These are phyloP conservation scores for Drosophila neocordata DNA, from an alignment of 1,140 invertebrate species.

Conservation along the genomic window DNA sequence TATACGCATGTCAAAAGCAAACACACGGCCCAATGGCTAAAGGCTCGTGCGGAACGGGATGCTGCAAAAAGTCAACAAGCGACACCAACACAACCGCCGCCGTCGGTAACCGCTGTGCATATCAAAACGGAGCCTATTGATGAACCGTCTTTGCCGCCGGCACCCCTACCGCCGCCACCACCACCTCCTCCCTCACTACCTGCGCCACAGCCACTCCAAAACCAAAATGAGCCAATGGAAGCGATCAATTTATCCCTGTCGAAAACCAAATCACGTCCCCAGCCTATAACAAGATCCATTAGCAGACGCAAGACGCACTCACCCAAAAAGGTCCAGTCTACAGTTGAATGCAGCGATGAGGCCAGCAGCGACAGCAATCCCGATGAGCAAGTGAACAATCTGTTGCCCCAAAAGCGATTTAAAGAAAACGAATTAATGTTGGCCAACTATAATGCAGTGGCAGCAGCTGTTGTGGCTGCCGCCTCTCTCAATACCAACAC, in stretches of 20 bases:
- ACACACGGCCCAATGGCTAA: slow-evolving; percentile 66
- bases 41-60: slow-evolving; percentile 65
- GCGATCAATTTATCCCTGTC: slow-evolving; percentile 60
- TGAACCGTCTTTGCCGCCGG: neutral
- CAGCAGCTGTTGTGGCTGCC: slow-evolving; percentile 60
- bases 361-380: slow-evolving; percentile 44
- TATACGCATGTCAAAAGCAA: slow-evolving; percentile 79
- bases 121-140: neutral
- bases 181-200: neutral
- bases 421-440: slow-evolving; percentile 68
- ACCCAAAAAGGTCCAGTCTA: slow-evolving; percentile 64
- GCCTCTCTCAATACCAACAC: slow-evolving; percentile 13
- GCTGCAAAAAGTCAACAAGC: slow-evolving; percentile 54
- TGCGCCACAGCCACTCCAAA: slow-evolving; percentile 14
- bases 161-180: slow-evolving; percentile 1
- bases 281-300: slow-evolving; percentile 45
- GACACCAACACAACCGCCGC: slow-evolving; percentile 7
- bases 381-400: slow-evolving; percentile 17
- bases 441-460: slow-evolving; percentile 67
- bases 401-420: slow-evolving; percentile 46
- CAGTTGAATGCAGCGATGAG: slow-evolving; percentile 25
- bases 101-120: neutral
- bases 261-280: slow-evolving; percentile 38
- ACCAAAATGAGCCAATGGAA: slow-evolving; percentile 51
- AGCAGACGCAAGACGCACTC: slow-evolving; percentile 61